Evolutionary conservation across 2,113 vertebrate species (phyloP), one percentile per base, ranked within the genome.

Genomic region (Falcunculus frontatus): DNA sequence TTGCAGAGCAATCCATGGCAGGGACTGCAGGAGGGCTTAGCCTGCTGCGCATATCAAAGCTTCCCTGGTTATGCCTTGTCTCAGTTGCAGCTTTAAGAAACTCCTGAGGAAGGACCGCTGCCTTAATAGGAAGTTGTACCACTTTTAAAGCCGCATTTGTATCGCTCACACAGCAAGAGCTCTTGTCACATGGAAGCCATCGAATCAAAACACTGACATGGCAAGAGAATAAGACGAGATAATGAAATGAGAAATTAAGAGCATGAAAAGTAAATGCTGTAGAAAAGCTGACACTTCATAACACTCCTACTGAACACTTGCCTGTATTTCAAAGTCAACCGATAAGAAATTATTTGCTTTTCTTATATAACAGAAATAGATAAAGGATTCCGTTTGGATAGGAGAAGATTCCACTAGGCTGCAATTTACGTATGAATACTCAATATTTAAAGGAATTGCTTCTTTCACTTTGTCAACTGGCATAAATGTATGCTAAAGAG

Each of bases 211-310:
- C 93, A 89, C 94, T 95, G 95, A 96, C 96, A 91, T 29, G 87
- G 95, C 95, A 95, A 73, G 93, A 88, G 94, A 96, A 96, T 94
- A 84, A 95, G 93, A 37, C 10, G 0, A 95, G 96, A 97, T 95
- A 97, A 97, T 96, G 92, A 97, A 97, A 96, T 95, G 92, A 93
- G 93, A 97, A 97, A 97, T 97, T 97, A 97, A 90, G 95, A 96
- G 84, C 93, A 83, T 97, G 95, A 89, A 97, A 96, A 97, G 69
- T 75, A 87, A 91, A 90, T 65, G 84, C 93, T 44, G 69, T 55
- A 78, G 96, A 97, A 97, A 95, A 97, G 97, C 97, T 97, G 97
- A 96, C 97, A 96, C 76, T 95, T 97, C 95, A 88, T 90, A 96
- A 95, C 77, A 84, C 91, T 95, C 63, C 47, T 57, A 92, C 89